Evolutionary conservation across 2,797 vertebrate genomes (phyloP), one percentile per base, ranked within the genome.

Genomic region (Psittacula derbiana): DNA sequence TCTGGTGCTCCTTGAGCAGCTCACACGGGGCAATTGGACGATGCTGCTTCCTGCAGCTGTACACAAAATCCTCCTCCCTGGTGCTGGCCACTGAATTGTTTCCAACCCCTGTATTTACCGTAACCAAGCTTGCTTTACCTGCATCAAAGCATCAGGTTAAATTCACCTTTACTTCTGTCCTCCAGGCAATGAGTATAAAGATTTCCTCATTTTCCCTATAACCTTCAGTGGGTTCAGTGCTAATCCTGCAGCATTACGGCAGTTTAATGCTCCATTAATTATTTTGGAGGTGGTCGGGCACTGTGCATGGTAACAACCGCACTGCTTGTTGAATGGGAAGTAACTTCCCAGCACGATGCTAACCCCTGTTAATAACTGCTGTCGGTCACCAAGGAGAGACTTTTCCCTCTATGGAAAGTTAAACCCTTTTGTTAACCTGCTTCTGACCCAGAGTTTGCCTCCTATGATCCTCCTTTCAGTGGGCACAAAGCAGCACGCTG

Each of bases 241-340:
- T 49, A 71, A 66, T 86, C 88, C 64, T 20, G 44, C 58, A 27
- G 38, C 10, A 24, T 64, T 49, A 67, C 47, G 58, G 91, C 44
- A 49, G 41, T 83, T 93, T 70, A 66, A 78, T 36, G 52, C 66
- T 65, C 60, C 80, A 18, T 91, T 92, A 72, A 71, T 90, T 80
- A 64, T 86, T 88, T 75, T 78, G 87, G 88, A 93, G 80, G 55
- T 4, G 0, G 24, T 36, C 13, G 73, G 55, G 74, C 72, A 1
- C 31, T 6, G 24, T 1, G 11, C 11, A 0, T 7, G 44, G 28
- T 60, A 71, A 44, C 0, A 2, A 52, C 36, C 4, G 33, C 0
- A 0, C 81, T 72, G 44, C 70, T 91, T 53, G 13, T 60, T 75
- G 40, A 38, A 0, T 0, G 43, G 69, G 65, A 73, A 52, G 44